A percentile compares a stretch with the other conserved stretches of the same genome.
phyloP scores from a whole-genome alignment of 2,888 invertebrate species.

The Stramonita haemastoma region DNA sequence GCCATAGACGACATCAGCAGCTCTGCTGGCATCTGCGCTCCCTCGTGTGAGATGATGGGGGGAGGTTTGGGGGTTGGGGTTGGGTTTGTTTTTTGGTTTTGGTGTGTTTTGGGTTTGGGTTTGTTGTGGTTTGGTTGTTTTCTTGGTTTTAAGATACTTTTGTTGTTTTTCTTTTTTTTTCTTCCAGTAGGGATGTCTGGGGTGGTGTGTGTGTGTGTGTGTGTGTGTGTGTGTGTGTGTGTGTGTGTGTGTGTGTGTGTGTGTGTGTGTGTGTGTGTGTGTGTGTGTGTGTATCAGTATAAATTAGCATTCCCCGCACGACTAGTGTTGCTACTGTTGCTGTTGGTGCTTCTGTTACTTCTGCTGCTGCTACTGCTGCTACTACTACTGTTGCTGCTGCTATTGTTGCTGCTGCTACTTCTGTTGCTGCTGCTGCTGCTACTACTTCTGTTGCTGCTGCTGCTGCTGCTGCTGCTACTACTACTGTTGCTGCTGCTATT shows the following conservation, averaged over 20 bases:
- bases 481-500: too few species aligned
- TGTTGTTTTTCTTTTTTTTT: too few species aligned
- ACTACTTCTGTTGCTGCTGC: too few species aligned
- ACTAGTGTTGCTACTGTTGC: too few species aligned
- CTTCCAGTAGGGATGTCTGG: too few species aligned
- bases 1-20: constrained; percentile 25
- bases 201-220: not conserved
- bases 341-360: too few species aligned
- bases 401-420: too few species aligned
- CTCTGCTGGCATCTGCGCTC: not conserved
- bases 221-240: not conserved
- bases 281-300: not conserved
- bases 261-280: not conserved
- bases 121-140: not conserved
- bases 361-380: too few species aligned
- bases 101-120: not conserved
- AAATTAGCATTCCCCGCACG: too few species aligned
- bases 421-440: too few species aligned
- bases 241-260: not conserved
- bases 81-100: not conserved
- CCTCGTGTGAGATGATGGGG: not conserved
- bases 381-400: too few species aligned
- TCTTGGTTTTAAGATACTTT: not conserved
- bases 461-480: too few species aligned
- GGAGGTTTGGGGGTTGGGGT: not conserved